Evolutionary conservation across 2,113 vertebrate species (phyloP).

Genomic region (Erythrolamprus reginae): DNA sequence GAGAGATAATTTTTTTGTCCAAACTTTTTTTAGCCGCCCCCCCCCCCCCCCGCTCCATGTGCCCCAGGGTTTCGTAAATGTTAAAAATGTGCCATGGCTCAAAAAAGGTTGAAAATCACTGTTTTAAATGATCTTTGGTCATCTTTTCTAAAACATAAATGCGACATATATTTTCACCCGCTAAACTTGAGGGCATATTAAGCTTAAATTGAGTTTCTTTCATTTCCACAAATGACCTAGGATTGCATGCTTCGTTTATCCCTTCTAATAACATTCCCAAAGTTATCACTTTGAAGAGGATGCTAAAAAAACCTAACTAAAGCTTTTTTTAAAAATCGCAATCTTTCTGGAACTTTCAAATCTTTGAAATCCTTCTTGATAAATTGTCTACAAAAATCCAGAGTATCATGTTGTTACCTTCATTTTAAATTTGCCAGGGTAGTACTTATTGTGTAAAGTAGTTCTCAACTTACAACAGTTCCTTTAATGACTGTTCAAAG

Average conservation of each 20-base stretch:
- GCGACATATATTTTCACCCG: constrained; percentile 11
- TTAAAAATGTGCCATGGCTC: too few species aligned
- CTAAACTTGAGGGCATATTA: constrained; percentile 34
- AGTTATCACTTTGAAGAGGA: constrained; percentile 17
- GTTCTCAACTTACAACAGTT: too few species aligned
- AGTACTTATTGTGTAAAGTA: not conserved
- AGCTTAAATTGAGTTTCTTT: constrained; percentile 37
- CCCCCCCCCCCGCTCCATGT: too few species aligned
- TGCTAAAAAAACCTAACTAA: too few species aligned
- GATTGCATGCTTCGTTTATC: constrained; percentile 31
- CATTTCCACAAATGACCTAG: constrained; percentile 37
- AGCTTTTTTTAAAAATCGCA: too few species aligned
- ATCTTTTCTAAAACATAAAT: not conserved
- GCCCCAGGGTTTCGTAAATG: too few species aligned
- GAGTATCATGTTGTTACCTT: not conserved
- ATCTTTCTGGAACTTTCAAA: constrained; percentile 15
- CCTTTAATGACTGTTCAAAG: too few species aligned
- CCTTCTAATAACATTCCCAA: constrained; percentile 8
- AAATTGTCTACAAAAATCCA: not conserved
- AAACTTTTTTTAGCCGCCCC: too few species aligned
- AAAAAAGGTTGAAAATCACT: too few species aligned
- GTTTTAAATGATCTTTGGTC: not conserved
- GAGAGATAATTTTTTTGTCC: too few species aligned
- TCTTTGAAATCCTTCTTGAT: constrained; percentile 8
- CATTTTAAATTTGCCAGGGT: not conserved